These are phyloP conservation scores for Villa cingulata DNA, from an alignment of 2,888 invertebrate species.

Conservation along the genomic window DNA sequence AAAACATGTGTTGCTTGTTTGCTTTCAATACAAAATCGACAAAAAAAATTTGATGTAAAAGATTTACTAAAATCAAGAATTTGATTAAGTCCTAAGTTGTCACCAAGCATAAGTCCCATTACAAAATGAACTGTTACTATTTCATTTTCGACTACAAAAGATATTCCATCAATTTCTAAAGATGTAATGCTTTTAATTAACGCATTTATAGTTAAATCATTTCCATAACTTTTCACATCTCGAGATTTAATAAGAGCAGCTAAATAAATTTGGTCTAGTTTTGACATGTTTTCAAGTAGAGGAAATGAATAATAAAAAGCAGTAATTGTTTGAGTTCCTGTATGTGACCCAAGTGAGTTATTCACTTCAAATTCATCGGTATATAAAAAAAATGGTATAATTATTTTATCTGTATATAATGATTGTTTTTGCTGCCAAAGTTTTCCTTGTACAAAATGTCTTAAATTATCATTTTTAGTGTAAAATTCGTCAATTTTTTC, in stretches of 20 bases:
- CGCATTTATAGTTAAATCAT: background rate
- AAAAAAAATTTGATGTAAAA: constrained; percentile 6
- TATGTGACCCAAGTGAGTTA: constrained; percentile 6
- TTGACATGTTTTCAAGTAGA: background rate
- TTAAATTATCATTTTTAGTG: too few relatives aligned
- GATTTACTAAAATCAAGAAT: constrained; percentile 10
- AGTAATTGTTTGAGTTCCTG: constrained; percentile 1
- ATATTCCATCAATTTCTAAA: constrained; percentile 3
- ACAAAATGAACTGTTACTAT: background rate
- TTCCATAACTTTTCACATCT: constrained; percentile 4
- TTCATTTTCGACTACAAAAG: background rate
- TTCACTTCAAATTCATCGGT: too few relatives aligned
- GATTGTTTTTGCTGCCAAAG: constrained; percentile 1
- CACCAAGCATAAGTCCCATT: constrained; percentile 1
- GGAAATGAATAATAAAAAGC: constrained; percentile 5
- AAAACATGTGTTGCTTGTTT: constrained; percentile 2
- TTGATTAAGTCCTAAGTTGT: constrained; percentile 8
- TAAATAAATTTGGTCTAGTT: constrained; percentile 3
- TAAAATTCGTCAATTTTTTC: background rate
- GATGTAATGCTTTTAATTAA: constrained; percentile 1
- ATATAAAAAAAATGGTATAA: background rate
- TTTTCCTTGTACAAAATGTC: too few relatives aligned
- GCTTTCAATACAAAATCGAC: constrained; percentile 8
- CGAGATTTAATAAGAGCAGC: constrained; percentile 2
- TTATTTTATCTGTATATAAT: too few relatives aligned